These are phyloP conservation scores for Stenurella melanura DNA, from an alignment of 2,888 invertebrate species.

Conservation along the genomic window DNA sequence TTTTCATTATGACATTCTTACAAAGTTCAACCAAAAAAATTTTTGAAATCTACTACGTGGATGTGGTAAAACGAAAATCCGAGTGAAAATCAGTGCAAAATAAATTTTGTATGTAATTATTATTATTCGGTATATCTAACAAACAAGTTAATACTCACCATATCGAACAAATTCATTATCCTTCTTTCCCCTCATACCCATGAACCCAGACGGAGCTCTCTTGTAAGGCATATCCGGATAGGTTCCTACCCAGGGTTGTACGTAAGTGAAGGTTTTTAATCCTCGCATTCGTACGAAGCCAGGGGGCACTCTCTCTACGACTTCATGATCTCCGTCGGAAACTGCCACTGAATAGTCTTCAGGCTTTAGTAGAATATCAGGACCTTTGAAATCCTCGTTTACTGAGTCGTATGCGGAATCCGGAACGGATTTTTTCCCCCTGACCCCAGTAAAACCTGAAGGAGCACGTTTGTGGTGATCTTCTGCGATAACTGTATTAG, in stretches of 20 bases:
- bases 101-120: no score
- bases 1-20: no score
- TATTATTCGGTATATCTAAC: no score
- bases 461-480: constrained; percentile 20
- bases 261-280: constrained; percentile 14
- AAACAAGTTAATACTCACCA: constrained; percentile 15
- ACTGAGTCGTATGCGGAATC: constrained; percentile 32
- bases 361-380: constrained; percentile 14
- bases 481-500: neutral
- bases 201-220: constrained; percentile 52
- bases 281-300: constrained; percentile 22
- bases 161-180: constrained; percentile 16
- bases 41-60: no score
- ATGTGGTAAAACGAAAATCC: no score
- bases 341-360: constrained; percentile 19
- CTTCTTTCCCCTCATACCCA: constrained; percentile 50
- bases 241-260: constrained; percentile 28
- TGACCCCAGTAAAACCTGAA: constrained; percentile 51
- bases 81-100: no score
- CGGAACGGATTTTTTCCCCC: constrained; percentile 49
- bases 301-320: constrained; percentile 18
- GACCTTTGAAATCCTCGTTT: neutral
- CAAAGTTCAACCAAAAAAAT: no score
- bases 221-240: constrained; percentile 48
- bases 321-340: constrained; percentile 13